A percentile compares a stretch with the other conserved stretches of the same genome.
Conservation (phyloP, 2,888 invertebrate species). For the Ochlodes sylvanus region DNA sequence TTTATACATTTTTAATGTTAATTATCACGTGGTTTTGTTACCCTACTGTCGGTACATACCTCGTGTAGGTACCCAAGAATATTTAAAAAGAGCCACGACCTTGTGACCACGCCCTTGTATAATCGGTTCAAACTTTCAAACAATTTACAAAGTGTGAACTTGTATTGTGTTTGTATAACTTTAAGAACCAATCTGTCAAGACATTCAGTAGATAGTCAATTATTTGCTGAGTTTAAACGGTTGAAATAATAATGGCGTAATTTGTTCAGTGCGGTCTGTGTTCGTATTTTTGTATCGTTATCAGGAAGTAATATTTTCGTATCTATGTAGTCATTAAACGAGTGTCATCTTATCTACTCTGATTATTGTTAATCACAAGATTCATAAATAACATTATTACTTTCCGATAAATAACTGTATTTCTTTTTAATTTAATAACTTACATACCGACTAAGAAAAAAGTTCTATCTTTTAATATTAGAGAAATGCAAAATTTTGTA, state of each 20-base stretch:
- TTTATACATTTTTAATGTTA: conserved; percentile 67
- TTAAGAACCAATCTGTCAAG: neutral
- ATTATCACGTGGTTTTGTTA: conserved; percentile 80
- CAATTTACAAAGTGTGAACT: neutral
- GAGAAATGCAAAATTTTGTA: too few relatives aligned
- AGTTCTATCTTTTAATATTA: too few relatives aligned
- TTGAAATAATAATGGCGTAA: neutral
- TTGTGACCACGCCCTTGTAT: conserved; percentile 22
- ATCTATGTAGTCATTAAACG: neutral
- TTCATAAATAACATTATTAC: neutral
- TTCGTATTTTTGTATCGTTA: neutral
- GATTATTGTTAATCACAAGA: conserved; percentile 8
- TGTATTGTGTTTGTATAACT: neutral
- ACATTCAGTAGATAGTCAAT: neutral
- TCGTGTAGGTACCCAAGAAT: conserved; percentile 45
- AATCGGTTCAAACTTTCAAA: conserved; percentile 30
- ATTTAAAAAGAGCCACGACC: conserved; percentile 3
- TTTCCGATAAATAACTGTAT: too few relatives aligned
- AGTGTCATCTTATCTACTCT: neutral
- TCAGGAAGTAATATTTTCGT: neutral
- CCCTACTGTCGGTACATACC: conserved; percentile 56
- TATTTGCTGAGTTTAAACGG: neutral
- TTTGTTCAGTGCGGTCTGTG: too few relatives aligned
- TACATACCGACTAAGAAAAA: too few relatives aligned
- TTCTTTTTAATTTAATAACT: too few relatives aligned